Percentiles rank a stretch among this genome's conserved stretches.
Conservation (phyloP, 2,888 invertebrate species). For the Dyspetes luteomarginatus region DNA sequence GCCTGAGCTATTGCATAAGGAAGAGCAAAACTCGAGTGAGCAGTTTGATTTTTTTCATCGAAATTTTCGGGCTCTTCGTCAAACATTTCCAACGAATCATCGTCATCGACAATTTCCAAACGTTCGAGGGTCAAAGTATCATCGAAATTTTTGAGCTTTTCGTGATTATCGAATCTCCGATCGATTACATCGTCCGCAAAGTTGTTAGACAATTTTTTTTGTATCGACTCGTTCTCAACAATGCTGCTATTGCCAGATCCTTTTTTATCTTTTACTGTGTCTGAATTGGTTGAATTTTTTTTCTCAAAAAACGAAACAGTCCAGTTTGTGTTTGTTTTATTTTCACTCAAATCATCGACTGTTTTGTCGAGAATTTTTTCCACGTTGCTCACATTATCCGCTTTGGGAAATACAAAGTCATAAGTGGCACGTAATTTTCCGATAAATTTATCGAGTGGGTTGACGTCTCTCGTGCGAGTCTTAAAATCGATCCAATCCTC, state of each 20-base stretch:
- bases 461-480: slow-evolving; percentile 69
- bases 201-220: slow-evolving; percentile 28
- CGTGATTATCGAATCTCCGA: slow-evolving; percentile 27
- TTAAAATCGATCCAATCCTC: slow-evolving; percentile 72
- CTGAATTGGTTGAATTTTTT: slow-evolving; percentile 19
- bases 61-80: slow-evolving; percentile 66
- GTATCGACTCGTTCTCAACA: slow-evolving; percentile 9
- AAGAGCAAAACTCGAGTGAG: slow-evolving; percentile 68
- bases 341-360: not conserved
- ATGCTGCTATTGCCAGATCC: not conserved
- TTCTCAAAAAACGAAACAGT: slow-evolving; percentile 26
- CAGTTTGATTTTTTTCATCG: slow-evolving; percentile 51
- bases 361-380: slow-evolving; percentile 70
- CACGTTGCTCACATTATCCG: slow-evolving; percentile 74
- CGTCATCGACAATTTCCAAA: slow-evolving; percentile 66
- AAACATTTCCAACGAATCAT: slow-evolving; percentile 37
- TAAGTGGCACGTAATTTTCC: slow-evolving; percentile 78
- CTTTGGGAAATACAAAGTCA: slow-evolving; percentile 76
- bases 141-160: slow-evolving; percentile 59
- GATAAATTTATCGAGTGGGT: slow-evolving; percentile 75
- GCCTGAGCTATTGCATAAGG: slow-evolving; percentile 72
- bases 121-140: slow-evolving; percentile 68
- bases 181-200: slow-evolving; percentile 31
- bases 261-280: slow-evolving; percentile 19
- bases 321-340: not conserved